These are phyloP conservation scores for Araneus ventricosus DNA, from an alignment of 1,140 invertebrate species.

Conservation along the genomic window DNA sequence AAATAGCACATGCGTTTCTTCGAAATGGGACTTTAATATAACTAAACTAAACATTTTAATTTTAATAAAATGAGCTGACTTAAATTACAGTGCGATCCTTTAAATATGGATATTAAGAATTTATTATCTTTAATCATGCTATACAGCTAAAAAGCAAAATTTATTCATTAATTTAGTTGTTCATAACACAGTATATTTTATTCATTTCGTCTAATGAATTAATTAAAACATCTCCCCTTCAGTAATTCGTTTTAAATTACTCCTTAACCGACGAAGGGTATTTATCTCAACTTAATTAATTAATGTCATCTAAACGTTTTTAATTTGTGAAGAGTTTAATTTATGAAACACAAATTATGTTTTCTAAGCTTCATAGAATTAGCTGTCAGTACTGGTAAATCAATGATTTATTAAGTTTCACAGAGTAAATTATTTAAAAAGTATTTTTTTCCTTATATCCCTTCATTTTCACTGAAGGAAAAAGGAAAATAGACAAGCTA, in stretches of 20 bases:
- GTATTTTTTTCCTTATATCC: not conserved
- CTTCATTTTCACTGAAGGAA: not conserved
- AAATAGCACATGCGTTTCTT: too few species aligned
- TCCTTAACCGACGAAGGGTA: not conserved
- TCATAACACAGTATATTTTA: not conserved
- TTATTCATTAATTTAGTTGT: not conserved
- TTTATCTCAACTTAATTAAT: not conserved
- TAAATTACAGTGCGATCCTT: too few species aligned
- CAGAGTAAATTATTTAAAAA: not conserved
- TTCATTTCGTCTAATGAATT: not conserved
- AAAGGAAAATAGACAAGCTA: not conserved
- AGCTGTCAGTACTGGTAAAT: not conserved
- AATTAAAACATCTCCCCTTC: not conserved
- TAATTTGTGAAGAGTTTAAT: not conserved
- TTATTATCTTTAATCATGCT: not conserved
- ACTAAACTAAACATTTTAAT: too few species aligned
- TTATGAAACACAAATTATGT: not conserved
- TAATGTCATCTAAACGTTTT: not conserved
- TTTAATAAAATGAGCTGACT: too few species aligned
- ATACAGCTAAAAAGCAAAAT: not conserved
- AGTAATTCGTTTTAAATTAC: not conserved
- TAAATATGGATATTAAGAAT: not conserved
- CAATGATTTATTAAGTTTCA: conserved; percentile 3
- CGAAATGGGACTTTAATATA: too few species aligned
- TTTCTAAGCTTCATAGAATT: not conserved